Base-by-base conservation (phyloP, 2,797 vertebrate species). In the Oryzias sinensis region DNA sequence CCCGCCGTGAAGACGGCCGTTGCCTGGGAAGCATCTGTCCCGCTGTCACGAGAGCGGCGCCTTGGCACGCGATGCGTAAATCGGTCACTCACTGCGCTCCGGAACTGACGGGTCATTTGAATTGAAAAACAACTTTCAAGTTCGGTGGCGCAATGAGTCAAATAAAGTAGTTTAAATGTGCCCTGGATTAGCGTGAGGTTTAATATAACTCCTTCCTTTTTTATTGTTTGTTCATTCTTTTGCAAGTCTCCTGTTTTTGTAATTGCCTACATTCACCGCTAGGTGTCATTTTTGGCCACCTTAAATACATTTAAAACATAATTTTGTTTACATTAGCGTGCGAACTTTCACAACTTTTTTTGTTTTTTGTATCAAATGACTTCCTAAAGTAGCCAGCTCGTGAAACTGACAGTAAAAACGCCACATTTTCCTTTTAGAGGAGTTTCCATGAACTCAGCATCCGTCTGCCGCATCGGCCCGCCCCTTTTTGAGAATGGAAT, bases 21-120 rank as follows among this genome's bases (percentile, higher is more conserved):
- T 73, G 89, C 85, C 87, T 84, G 87, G 85, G 88, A 87, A 88
- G 87, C 89, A 84, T 87, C 87, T 88, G 89, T 86, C 76, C 79
- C 79, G 59, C 79, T 86, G 87, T 88, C 89, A 90, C 87, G 88
- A 86, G 79, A 76, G 82, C 84, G 66, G 61, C 51, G 54, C 5
- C 82, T 71, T 90, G 83, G 82, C 89, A 91, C 90, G 88, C 89
- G 74, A 88, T 87, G 80, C 65, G 81, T 70, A 87, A 86, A 82
- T 86, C 84, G 82, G 76, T 84, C 84, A 80, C 68, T 84, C 84
- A 80, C 68, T 74, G 72, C 62, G 82, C 78, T 70, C 72, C 73
- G 59, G 72, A 4, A 14, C 20, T 14, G 7, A 22, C 20, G 9
- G 33, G 33, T 3, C 33, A 3, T 37, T 37, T 37, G 1, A 2